Conservation (phyloP, 2,113 vertebrate species). For the Heptranchias perlo region DNA sequence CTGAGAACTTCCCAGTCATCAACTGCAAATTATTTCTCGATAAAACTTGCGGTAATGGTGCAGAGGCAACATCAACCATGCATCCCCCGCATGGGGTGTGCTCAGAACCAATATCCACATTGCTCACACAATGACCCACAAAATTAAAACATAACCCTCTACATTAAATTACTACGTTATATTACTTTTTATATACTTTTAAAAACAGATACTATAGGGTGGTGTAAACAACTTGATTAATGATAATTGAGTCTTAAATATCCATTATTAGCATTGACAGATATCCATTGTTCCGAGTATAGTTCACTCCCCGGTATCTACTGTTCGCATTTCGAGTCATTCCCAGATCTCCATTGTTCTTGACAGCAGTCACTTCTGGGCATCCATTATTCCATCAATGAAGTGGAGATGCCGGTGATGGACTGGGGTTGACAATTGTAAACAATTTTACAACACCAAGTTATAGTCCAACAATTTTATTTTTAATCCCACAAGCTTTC, state of each 20-base stretch:
- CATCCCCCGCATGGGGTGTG: not conserved
- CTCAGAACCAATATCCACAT: not conserved
- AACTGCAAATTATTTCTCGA: not conserved
- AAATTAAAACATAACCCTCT: not conserved
- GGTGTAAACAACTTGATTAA: not conserved
- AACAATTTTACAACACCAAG: no score
- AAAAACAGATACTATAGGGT: not conserved
- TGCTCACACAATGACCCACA: not conserved
- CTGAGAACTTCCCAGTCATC: not conserved
- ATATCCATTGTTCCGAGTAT: not conserved
- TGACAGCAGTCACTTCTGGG: not conserved
- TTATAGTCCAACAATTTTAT: no score
- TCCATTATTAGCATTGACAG: not conserved
- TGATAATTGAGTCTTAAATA: not conserved
- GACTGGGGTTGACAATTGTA: no score
- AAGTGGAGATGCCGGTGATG: no score
- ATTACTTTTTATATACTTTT: not conserved
- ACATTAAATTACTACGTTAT: not conserved
- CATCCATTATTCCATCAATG: not conserved
- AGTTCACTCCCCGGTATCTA: not conserved
- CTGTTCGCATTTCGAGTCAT: not conserved
- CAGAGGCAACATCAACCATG: not conserved
- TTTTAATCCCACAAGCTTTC: no score
- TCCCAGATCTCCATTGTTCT: not conserved
- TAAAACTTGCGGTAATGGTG: not conserved